Evolutionary conservation across 2,113 vertebrate genomes (phyloP).

Genomic region (Ictalurus punctatus): DNA sequence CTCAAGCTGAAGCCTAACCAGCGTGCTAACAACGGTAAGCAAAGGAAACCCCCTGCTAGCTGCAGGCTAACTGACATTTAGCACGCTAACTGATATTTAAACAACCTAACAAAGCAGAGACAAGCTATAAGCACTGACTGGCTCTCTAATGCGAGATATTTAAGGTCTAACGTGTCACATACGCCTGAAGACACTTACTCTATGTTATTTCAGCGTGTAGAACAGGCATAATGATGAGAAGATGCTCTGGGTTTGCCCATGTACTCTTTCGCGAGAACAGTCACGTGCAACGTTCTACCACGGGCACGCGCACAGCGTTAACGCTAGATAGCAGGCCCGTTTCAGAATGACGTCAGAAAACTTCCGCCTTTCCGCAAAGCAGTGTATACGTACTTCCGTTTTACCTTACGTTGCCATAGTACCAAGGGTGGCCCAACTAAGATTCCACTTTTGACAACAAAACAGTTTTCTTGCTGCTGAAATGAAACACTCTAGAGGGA

Average conservation of each 20-base stretch:
- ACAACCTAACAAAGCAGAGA: background rate
- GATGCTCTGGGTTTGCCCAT: background rate
- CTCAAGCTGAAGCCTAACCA: background rate
- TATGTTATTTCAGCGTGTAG: slow-evolving; percentile 28
- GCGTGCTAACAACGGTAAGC: background rate
- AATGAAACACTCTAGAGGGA: too few species aligned
- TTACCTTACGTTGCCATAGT: too few species aligned
- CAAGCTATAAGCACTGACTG: background rate
- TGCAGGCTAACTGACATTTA: slow-evolving; percentile 9
- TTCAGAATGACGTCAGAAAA: too few species aligned
- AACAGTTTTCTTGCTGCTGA: too few species aligned
- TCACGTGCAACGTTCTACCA: background rate
- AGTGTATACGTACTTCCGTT: too few species aligned
- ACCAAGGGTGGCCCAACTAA: too few species aligned
- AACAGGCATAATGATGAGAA: slow-evolving; percentile 10
- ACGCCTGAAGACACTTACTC: slow-evolving; percentile 31
- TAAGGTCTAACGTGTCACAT: background rate
- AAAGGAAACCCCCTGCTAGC: background rate
- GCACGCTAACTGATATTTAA: background rate
- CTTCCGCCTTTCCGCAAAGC: too few species aligned
- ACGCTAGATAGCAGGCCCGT: background rate
- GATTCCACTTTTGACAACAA: too few species aligned
- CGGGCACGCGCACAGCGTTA: background rate
- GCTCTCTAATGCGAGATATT: background rate
- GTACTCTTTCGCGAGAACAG: background rate